Conservation (phyloP, 2,888 invertebrate genomes). For the Cactoblastis cactorum region DNA sequence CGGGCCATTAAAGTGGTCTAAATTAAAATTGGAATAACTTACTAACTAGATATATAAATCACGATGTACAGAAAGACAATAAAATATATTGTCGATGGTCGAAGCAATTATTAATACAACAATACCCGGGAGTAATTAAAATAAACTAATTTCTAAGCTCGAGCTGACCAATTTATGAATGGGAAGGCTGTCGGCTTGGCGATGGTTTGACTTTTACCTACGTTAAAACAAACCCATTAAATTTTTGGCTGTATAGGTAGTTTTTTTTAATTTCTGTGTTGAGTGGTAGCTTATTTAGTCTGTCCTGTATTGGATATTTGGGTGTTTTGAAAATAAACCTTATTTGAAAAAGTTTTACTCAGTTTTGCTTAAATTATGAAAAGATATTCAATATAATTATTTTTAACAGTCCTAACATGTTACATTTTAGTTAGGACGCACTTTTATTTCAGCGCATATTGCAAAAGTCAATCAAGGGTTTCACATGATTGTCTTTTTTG, state of each 20-base stretch:
- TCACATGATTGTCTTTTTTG: too few species aligned
- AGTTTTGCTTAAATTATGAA: too few species aligned
- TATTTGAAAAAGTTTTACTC: too few species aligned
- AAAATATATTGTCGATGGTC: conserved; percentile 73
- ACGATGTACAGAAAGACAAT: conserved; percentile 68
- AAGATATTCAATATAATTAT: too few species aligned
- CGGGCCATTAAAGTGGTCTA: too few species aligned
- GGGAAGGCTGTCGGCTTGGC: conserved; percentile 29
- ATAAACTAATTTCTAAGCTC: conserved; percentile 75
- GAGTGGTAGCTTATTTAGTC: not conserved
- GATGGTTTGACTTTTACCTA: not conserved
- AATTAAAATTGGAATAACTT: conserved; percentile 79
- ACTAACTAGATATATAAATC: conserved; percentile 79
- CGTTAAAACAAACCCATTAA: conserved; percentile 37
- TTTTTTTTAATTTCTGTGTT: not conserved
- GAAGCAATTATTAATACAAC: conserved; percentile 71
- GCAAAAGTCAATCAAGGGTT: too few species aligned
- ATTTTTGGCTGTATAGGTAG: conserved; percentile 19
- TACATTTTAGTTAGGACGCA: too few species aligned
- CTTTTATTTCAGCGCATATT: too few species aligned
- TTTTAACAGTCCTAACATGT: too few species aligned
- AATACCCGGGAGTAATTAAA: conserved; percentile 75
- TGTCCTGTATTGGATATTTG: too few species aligned
- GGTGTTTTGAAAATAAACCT: too few species aligned
- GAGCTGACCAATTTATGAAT: conserved; percentile 68